These are phyloP conservation scores for Sitophilus oryzae DNA, from an alignment of 1,140 invertebrate genomes.

Conservation along the genomic window DNA sequence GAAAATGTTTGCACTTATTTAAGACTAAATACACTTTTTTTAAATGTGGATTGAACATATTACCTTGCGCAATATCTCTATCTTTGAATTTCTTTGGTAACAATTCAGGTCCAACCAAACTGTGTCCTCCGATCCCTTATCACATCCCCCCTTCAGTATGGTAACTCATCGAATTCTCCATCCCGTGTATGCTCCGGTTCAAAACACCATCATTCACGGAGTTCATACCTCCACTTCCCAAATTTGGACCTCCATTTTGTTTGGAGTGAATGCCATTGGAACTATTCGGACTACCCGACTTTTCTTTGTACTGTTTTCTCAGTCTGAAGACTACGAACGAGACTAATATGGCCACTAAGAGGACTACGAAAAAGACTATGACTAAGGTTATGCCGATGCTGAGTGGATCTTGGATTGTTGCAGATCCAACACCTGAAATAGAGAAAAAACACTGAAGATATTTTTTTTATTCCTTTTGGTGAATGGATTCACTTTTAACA, in stretches of 20 bases:
- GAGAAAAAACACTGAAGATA: neutral
- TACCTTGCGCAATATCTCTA: conserved; percentile 61
- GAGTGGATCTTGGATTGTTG: conserved; percentile 74
- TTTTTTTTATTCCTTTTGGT: conserved; percentile 5
- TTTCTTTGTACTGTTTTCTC: conserved; percentile 78
- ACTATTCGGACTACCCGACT: conserved; percentile 55
- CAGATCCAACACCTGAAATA: conserved; percentile 61
- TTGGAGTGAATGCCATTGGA: conserved; percentile 56
- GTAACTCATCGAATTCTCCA: conserved; percentile 55
- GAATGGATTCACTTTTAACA: too few relatives aligned
- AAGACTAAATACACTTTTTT: too few relatives aligned
- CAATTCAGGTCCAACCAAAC: conserved; percentile 71
- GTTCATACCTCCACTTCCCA: conserved; percentile 50
- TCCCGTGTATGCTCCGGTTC: conserved; percentile 49
- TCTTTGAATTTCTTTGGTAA: conserved; percentile 85
- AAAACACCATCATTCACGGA: conserved; percentile 51
- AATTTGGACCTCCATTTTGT: conserved; percentile 55
- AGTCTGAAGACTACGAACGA: conserved; percentile 85
- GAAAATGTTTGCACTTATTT: too few relatives aligned
- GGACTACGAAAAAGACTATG: conserved; percentile 87
- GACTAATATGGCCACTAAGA: conserved; percentile 80
- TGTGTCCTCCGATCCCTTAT: conserved; percentile 57
- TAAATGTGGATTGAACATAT: too few relatives aligned
- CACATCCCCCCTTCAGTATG: conserved; percentile 63
- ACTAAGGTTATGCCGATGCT: conserved; percentile 88